A percentile compares a stretch with the other conserved stretches of the same genome.
These are phyloP conservation scores for Spheniscus humboldti DNA, from an alignment of 2,797 vertebrate genomes.

Conservation along the genomic window DNA sequence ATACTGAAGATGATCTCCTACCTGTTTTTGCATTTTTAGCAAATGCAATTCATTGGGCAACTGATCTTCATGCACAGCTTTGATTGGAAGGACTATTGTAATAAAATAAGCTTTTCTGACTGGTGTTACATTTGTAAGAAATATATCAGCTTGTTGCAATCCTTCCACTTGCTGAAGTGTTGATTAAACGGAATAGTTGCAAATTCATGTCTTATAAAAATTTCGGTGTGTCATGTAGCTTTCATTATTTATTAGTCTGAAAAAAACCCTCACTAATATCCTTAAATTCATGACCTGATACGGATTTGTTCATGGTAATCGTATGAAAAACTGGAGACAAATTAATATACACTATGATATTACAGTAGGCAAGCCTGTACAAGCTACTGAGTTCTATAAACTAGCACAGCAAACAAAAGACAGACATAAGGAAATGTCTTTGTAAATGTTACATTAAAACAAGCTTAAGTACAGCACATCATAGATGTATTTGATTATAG, in stretches of 20 bases:
- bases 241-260: not conserved
- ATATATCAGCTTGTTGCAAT: not conserved
- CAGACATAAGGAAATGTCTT: not conserved
- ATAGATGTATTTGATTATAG: not conserved
- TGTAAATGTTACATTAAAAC: not conserved
- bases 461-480: not conserved
- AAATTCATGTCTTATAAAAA: not conserved
- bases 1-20: not conserved
- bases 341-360: not conserved
- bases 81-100: not conserved
- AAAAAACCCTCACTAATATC: accelerated
- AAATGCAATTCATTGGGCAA: not conserved
- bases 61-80: not conserved
- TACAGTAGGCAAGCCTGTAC: not conserved
- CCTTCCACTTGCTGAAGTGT: not conserved
- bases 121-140: not conserved
- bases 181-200: not conserved
- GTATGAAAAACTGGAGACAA: not conserved
- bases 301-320: not conserved
- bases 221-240: not conserved
- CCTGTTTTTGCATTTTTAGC: not conserved
- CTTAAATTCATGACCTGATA: not conserved
- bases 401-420: not conserved
- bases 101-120: not conserved
- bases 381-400: not conserved